These are phyloP conservation scores for Tenthredo mesomela DNA, from an alignment of 2,888 invertebrate genomes.

Conservation along the genomic window DNA sequence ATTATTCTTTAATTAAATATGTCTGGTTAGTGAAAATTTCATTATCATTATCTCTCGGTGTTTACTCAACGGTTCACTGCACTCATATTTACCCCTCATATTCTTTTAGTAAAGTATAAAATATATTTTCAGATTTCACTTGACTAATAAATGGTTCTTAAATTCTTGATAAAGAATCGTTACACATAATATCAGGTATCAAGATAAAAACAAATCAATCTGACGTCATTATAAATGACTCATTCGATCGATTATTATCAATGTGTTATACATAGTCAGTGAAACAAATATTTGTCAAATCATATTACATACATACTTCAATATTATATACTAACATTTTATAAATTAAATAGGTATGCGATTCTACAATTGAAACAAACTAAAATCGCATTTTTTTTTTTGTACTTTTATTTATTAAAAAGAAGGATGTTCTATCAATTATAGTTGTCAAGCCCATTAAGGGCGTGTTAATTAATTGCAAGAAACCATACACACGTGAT, in stretches of 20 bases:
- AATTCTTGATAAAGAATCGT: not conserved
- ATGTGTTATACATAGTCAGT: not conserved
- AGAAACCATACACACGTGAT: not conserved
- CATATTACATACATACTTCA: too few relatives aligned
- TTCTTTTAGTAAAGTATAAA: not conserved
- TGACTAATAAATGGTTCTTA: not conserved
- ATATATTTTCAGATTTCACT: not conserved
- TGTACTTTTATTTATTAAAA: not conserved
- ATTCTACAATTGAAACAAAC: not conserved
- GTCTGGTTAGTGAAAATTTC: not conserved
- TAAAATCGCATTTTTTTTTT: not conserved
- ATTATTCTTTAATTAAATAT: not conserved
- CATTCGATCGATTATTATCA: not conserved
- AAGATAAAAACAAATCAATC: not conserved
- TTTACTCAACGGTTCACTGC: not conserved
- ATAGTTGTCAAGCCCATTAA: not conserved
- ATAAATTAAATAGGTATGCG: too few relatives aligned
- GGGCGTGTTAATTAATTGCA: not conserved
- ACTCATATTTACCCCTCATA: not conserved
- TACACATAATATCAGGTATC: not conserved
- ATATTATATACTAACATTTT: not conserved
- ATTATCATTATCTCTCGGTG: not conserved
- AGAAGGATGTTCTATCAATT: not conserved
- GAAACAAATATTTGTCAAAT: not conserved
- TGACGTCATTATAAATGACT: not conserved